Evolutionary conservation across 1,140 invertebrate genomes (phyloP).

Genomic region (Drosophila ficusphila): DNA sequence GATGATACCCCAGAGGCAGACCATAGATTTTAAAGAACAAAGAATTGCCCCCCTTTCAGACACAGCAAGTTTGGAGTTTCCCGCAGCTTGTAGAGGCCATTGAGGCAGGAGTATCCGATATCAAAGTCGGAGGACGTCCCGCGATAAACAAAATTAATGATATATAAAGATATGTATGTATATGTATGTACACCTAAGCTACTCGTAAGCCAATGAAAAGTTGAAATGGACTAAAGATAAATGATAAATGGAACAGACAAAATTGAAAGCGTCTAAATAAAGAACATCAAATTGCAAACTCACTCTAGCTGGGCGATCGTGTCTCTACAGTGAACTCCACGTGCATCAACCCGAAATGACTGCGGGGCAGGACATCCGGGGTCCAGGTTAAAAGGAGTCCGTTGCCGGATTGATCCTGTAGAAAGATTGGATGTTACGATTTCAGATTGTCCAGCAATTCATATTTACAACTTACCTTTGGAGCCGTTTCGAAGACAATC

Average conservation of each 20-base stretch:
- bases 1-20: conserved; percentile 38
- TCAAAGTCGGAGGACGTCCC: conserved; percentile 16
- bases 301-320: conserved; percentile 25
- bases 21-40: conserved; percentile 72
- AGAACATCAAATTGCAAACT: conserved; percentile 58
- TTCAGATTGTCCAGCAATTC: background rate
- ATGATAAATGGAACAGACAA: conserved; percentile 40
- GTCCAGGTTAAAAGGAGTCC: conserved; percentile 73
- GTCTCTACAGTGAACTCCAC: conserved; percentile 63
- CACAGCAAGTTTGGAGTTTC: conserved; percentile 19
- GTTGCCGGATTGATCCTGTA: conserved; percentile 22
- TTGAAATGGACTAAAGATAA: conserved; percentile 49
- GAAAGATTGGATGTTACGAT: background rate
- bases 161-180: conserved; percentile 52
- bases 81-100: conserved; percentile 52
- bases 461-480: background rate
- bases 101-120: conserved; percentile 6
- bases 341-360: conserved; percentile 69
- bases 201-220: conserved; percentile 70
- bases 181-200: conserved; percentile 74
- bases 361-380: conserved; percentile 61
- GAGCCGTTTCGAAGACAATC: conserved; percentile 39
- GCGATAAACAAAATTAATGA: conserved; percentile 47
- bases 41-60: conserved; percentile 29
- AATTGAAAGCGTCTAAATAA: conserved; percentile 74